Evolutionary conservation across 2,888 invertebrate species (phyloP), one percentile per base, ranked within the genome.

Genomic region (Meloe dianella): DNA sequence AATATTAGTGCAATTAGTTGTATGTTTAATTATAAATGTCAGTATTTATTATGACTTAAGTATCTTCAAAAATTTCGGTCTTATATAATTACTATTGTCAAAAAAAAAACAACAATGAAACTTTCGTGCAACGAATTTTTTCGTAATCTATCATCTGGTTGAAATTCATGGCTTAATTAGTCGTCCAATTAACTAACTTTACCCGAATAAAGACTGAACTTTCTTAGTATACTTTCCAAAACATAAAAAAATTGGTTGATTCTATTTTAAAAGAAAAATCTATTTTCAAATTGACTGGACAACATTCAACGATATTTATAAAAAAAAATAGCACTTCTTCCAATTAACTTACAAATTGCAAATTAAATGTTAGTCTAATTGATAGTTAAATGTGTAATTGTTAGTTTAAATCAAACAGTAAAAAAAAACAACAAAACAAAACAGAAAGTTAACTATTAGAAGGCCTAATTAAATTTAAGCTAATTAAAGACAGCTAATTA

Each of bases 381-480:
- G 22, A 9, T 41, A 71, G 68, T 67, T 67, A 61, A 62, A 65
- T 71, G 70, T 73, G 69, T 73, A 70, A 60, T 60, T 65, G 67
- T 71, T 70, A 67, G 68, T 20, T 51, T 9, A 51, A 51, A 51
- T 10, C 22, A 22, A 51, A 47, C 47, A 1, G 8, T 1, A 8
- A 74, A 68, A 66, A 62, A 78, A 75, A 75, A 74, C n/a, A n/a
- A n/a, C n/a, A n/a, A n/a, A n/a, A n/a, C n/a, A n/a, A n/a, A n/a
- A n/a, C n/a, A n/a, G n/a, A n/a, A n/a, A 77, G 74, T 78, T 78
- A 79, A 77, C 77, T 80, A 80, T 78, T 81, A 81, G 82, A 81
- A 80, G 82, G 82, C 82, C 82, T 82, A 82, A 82, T 74, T 82
- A 82, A 80, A 75, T 78, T 74, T 82, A 82, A 81, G 81, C 76